Base-by-base conservation (phyloP, 2,888 invertebrate species). In the Andrena bucephala region DNA sequence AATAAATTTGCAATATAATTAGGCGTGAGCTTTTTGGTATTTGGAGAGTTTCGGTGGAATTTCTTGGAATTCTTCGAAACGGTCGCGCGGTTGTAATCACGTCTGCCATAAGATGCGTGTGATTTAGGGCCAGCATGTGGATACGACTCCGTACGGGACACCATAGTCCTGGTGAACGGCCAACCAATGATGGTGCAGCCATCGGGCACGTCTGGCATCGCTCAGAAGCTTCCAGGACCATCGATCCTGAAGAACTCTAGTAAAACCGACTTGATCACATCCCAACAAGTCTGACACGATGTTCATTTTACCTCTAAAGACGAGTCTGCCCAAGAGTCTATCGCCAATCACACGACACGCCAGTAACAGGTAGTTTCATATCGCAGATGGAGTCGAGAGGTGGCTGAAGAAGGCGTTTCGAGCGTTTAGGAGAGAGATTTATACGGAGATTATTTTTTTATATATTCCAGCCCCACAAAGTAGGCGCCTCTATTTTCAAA, bases 101-200 rank as follows among this genome's bases (percentile, higher is more conserved):
- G 16, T 42, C 20, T 8, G 8, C 20, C 20, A n/a, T 52, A 20
- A 59, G 20, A 5, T 42, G 50, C 33, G 54, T 66, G 0, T 48
- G 20, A 31, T 48, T 0, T 63, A 92, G 93, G 91, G 4, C 84
- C 84, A 50, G 87, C 94, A 85, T 92, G 93, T 84, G 94, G 94
- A 62, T 95, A 94, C 80, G 94, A 95, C 76, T 94, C 94, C n/a
- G 94, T 94, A 1, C 92, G 94, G 31, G 95, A 95, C 85, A 95
- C 95, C 2, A 94, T 95, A 71, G 94, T 95, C 57, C 88, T 95
- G 77, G 94, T 95, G 10, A 93, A 94, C 76, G 94, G 94, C 7
- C 92, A 94, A 87, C 94, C 95, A 1, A 95, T 94, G 89, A 95
- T 94, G 89, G 87, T 92, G 29, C 92, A 92, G 77, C 89, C 92